Evolutionary conservation across 2,888 invertebrate species (phyloP), one percentile per base, ranked within the genome.

Genomic region (Tigriopus californicus): DNA sequence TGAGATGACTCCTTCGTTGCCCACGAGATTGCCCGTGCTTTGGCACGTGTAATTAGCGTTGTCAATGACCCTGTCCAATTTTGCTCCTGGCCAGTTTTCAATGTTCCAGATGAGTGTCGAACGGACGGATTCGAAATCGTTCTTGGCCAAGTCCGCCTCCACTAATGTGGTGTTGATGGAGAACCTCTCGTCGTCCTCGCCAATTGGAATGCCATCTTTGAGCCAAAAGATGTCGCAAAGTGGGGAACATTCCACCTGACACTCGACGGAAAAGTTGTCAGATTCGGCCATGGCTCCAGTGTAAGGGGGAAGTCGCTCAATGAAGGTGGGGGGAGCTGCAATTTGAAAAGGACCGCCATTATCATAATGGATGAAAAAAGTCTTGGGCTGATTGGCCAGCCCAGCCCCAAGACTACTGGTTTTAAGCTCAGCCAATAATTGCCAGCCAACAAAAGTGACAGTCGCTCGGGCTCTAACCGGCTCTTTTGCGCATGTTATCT

Each of bases 101-200:
- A 90, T 80, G 73, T 89, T 89, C 83, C 88, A 90, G 66, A 83
- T 78, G 76, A 91, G 74, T 61, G 83, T 85, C n/a, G 88, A 88
- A 66, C 83, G 80, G 41, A 88, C 80, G 42, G 89, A 88, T 70
- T 89, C 85, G 67, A 90, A 89, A 69, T 90, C 88, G 66, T 87
- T 88, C 67, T 85, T 87, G 58, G 82, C n/a, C 18, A 49, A 42
- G 44, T 61, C 49, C 12, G 54, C 41, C 4, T 44, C 48, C 20
- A 60, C 44, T 11, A 13, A 10, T n/a, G 47, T 58, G 40, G 64
- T 65, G 24, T 61, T 64, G 62, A 67, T 64, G 24, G 62, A 62
- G 62, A 66, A 66, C 51, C 63, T 63, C 46, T 65, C 64, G 58
- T 61, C 60, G 58, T 62, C 62, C 41, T 54, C 60, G 6, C 62